Evolutionary conservation across 2,797 vertebrate genomes (phyloP).

Genomic region (Silurus lanzhouensis): DNA sequence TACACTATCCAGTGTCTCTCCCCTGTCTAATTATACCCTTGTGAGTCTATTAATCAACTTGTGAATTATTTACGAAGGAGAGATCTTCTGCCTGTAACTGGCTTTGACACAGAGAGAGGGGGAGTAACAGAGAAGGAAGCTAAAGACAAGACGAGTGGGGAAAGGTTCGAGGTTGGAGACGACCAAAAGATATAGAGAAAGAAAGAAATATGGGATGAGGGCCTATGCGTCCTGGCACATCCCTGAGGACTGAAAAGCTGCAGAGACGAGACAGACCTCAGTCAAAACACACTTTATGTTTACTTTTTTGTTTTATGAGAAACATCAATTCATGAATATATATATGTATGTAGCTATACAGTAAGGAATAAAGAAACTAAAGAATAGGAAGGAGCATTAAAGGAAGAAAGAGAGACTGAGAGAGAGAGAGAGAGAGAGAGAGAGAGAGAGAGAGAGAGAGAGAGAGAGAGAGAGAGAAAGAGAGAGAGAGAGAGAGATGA

Average conservation of each 20-base stretch:
- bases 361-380: constrained; percentile 55
- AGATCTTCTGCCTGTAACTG: constrained; percentile 90
- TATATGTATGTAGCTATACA: constrained; percentile 67
- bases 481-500: constrained; percentile 26
- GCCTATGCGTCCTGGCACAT: constrained; percentile 72
- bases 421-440: constrained; percentile 19
- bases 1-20: constrained; percentile 94
- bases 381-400: constrained; percentile 23
- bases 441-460: constrained; percentile 27
- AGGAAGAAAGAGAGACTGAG: constrained; percentile 8
- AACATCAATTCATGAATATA: constrained; percentile 82
- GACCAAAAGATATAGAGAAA: constrained; percentile 41
- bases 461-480: constrained; percentile 10
- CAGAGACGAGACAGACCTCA: constrained; percentile 72
- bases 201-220: constrained; percentile 58
- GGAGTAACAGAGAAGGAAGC: constrained; percentile 2
- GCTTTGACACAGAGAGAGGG: constrained; percentile 80
- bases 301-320: constrained; percentile 66
- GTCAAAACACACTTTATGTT: constrained; percentile 74
- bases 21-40: constrained; percentile 99
- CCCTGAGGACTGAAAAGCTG: constrained; percentile 78
- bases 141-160: constrained; percentile 55
- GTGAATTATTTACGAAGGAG: constrained; percentile 98
- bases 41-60: constrained; percentile 99
- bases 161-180: constrained; percentile 29